These are phyloP conservation scores for Gobio gobio DNA, from an alignment of 2,113 vertebrate species.

Conservation along the genomic window DNA sequence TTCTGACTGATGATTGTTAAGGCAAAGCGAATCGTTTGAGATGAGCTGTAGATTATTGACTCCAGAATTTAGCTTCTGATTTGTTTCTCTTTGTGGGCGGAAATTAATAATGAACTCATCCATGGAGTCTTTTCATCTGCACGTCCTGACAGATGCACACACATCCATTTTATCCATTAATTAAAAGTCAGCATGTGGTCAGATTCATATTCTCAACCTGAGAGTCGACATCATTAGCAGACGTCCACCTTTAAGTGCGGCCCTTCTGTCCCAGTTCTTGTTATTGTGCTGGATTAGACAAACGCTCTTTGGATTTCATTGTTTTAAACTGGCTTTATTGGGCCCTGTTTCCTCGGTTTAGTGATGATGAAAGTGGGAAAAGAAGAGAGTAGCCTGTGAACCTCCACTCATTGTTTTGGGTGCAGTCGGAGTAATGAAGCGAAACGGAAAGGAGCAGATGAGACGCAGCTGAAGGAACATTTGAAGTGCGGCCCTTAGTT, in stretches of 20 bases:
- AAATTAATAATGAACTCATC: constrained; percentile 43
- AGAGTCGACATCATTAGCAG: background rate
- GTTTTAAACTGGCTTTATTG: constrained; percentile 41
- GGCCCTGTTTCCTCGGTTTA: constrained; percentile 15
- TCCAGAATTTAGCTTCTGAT: constrained; percentile 8
- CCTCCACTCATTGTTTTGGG: constrained; percentile 39
- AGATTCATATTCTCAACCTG: no score
- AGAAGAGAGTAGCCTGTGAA: constrained; percentile 48
- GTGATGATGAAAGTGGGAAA: constrained; percentile 44
- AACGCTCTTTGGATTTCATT: constrained; percentile 23
- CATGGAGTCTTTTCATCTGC: constrained; percentile 2
- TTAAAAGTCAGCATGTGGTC: background rate
- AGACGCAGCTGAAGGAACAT: constrained; percentile 50
- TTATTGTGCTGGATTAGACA: constrained; percentile 36
- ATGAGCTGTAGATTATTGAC: background rate
- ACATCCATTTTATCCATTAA: constrained; percentile 20
- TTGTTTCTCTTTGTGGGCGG: constrained; percentile 31
- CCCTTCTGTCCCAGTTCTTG: constrained; percentile 18
- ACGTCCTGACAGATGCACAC: constrained; percentile 16
- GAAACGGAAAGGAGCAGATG: constrained; percentile 42
- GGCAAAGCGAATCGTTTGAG: background rate
- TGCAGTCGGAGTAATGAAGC: constrained; percentile 53
- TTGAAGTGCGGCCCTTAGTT: constrained; percentile 52
- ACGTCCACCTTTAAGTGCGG: constrained; percentile 14
- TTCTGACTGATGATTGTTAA: background rate